A percentile compares a stretch with the other conserved stretches of the same genome.
Evolutionary conservation across 2,797 vertebrate species (phyloP).

Genomic region (Pseudochromis fuscus): DNA sequence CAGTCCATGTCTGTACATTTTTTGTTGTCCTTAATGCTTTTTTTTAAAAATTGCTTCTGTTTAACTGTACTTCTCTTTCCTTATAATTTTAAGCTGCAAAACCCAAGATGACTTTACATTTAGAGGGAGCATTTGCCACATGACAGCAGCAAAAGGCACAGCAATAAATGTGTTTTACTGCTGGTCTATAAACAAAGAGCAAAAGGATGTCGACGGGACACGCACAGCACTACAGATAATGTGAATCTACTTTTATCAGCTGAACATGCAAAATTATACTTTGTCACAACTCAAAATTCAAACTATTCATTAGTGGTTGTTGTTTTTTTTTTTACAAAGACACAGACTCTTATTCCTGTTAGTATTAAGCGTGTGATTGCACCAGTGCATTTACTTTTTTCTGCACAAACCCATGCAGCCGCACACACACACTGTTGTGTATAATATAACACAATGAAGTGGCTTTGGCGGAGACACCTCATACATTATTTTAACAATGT

Average conservation of each 20-base stretch:
- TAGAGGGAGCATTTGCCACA: conserved; percentile 26
- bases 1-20: background rate
- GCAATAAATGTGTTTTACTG: conserved; percentile 51
- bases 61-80: background rate
- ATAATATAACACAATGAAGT: conserved; percentile 61
- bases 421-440: conserved; percentile 32
- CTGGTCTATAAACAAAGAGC: conserved; percentile 38
- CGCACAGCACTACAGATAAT: conserved; percentile 19
- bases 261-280: conserved; percentile 18
- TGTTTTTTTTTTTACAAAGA: background rate
- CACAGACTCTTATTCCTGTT: background rate
- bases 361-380: conserved; percentile 8
- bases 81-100: background rate
- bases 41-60: background rate
- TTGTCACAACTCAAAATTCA: background rate
- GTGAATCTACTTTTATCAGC: conserved; percentile 34
- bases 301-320: background rate
- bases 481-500: conserved; percentile 82
- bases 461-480: conserved; percentile 66
- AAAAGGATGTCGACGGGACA: conserved; percentile 26
- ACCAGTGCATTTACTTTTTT: background rate
- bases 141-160: conserved; percentile 42
- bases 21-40: background rate
- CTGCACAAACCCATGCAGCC: background rate
- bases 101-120: conserved; percentile 27